A percentile compares a stretch with the other conserved stretches of the same genome.
phyloP scores from a whole-genome alignment of 2,888 invertebrate genomes.

The Spodoptera littoralis region DNA sequence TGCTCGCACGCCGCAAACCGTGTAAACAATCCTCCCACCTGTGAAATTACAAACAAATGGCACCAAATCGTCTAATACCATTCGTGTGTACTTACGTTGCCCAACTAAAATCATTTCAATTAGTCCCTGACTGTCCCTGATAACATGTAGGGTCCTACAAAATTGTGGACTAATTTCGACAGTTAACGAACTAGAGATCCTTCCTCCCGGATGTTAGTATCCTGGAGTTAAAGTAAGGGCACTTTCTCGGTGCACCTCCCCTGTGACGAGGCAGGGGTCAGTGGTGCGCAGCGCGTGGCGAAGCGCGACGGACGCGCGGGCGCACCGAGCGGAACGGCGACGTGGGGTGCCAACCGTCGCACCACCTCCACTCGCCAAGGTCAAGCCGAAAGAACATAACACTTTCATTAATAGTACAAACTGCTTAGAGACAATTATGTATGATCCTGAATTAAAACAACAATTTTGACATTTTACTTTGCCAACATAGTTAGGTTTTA shows the following conservation, averaged over 20 bases:
- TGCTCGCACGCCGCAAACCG: slow-evolving; percentile 67
- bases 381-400: slow-evolving; percentile 38
- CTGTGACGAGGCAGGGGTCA: slow-evolving; percentile 63
- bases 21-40: slow-evolving; percentile 83
- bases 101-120: slow-evolving; percentile 10
- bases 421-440: not conserved
- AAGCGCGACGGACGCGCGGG: slow-evolving; percentile 70
- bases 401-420: slow-evolving; percentile 23
- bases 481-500: too few relatives aligned
- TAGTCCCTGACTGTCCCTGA: not conserved
- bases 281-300: slow-evolving; percentile 68
- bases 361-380: slow-evolving; percentile 62
- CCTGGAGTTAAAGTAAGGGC: slow-evolving; percentile 43
- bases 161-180: slow-evolving; percentile 21
- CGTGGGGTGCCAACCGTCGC: slow-evolving; percentile 68
- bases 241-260: slow-evolving; percentile 40
- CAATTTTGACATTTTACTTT: too few relatives aligned
- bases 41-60: slow-evolving; percentile 64
- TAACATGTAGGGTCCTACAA: not conserved
- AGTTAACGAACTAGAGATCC: slow-evolving; percentile 66
- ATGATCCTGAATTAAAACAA: too few relatives aligned
- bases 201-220: slow-evolving; percentile 53
- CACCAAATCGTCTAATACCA: slow-evolving; percentile 42
- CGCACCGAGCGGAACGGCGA: slow-evolving; percentile 72
- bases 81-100: slow-evolving; percentile 5